These are phyloP conservation scores for Merodon equestris DNA, from an alignment of 2,888 invertebrate species.

Conservation along the genomic window DNA sequence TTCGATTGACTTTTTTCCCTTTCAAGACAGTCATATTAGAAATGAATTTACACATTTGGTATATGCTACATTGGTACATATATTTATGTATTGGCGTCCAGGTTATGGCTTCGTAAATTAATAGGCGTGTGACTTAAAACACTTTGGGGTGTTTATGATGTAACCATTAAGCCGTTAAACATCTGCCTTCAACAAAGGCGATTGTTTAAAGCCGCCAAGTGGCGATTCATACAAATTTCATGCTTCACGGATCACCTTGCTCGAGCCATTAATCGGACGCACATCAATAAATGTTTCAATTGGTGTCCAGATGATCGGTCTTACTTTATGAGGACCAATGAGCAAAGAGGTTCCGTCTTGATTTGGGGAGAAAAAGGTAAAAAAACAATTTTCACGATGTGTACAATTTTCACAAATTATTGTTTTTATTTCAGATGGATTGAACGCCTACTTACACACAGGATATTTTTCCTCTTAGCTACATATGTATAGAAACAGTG, in stretches of 20 bases:
- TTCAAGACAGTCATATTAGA: conserved; percentile 34
- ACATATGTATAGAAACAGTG: too few relatives aligned
- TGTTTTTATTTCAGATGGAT: too few relatives aligned
- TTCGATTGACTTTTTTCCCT: conserved; percentile 58
- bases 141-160: conserved; percentile 45
- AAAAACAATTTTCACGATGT: too few relatives aligned
- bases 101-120: conserved; percentile 41
- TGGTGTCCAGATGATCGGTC: conserved; percentile 42
- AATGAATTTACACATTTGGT: conserved; percentile 10
- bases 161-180: conserved; percentile 51
- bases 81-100: conserved; percentile 11
- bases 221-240: conserved; percentile 62
- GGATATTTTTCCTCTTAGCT: too few relatives aligned
- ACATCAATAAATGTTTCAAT: too few relatives aligned
- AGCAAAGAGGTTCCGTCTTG: too few relatives aligned
- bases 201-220: conserved; percentile 57
- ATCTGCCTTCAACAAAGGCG: conserved; percentile 62
- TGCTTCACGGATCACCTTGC: conserved; percentile 60
- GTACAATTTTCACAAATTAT: too few relatives aligned
- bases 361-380: too few relatives aligned
- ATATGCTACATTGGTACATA: conserved; percentile 35
- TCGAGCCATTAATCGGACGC: conserved; percentile 13
- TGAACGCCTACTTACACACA: too few relatives aligned
- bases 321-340: conserved; percentile 1
- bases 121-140: conserved; percentile 50